Evolutionary conservation across 2,888 invertebrate genomes (phyloP).

Genomic region (Hypomecis atomaria): DNA sequence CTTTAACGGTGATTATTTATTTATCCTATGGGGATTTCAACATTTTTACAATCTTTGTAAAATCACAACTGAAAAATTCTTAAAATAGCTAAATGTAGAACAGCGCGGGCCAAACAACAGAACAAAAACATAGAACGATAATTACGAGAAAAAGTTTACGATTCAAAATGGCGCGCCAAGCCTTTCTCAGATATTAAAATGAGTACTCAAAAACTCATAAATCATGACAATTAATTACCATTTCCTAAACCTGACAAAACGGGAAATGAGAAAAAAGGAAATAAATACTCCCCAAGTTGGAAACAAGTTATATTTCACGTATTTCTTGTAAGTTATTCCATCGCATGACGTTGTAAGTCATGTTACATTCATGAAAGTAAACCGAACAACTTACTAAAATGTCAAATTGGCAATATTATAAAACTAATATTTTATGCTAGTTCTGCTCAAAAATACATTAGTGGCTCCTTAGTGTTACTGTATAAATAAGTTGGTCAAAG

Average conservation of each 20-base stretch:
- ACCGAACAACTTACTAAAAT: neutral
- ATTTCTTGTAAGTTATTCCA: slow-evolving; percentile 25
- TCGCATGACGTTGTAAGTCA: slow-evolving; percentile 46
- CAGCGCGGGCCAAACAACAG: neutral
- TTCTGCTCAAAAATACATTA: neutral
- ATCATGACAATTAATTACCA: slow-evolving; percentile 14
- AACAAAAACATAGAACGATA: neutral
- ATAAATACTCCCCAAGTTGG: slow-evolving; percentile 15
- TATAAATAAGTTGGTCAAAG: neutral
- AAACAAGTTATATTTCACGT: slow-evolving; percentile 8
- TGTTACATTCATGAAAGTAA: slow-evolving; percentile 50
- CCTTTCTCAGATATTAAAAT: slow-evolving; percentile 9
- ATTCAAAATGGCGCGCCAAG: slow-evolving; percentile 2
- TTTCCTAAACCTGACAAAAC: slow-evolving; percentile 16
- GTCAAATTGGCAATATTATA: neutral
- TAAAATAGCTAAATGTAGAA: neutral
- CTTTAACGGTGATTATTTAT: no score
- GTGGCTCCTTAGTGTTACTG: neutral
- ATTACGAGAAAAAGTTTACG: neutral
- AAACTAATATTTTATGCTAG: neutral
- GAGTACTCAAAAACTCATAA: slow-evolving; percentile 9
- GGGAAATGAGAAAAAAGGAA: slow-evolving; percentile 12
- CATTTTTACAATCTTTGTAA: no score
- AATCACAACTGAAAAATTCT: neutral
- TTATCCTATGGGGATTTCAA: no score